Evolutionary conservation across 2,797 vertebrate genomes (phyloP).

Genomic region (Galago senegalensis): DNA sequence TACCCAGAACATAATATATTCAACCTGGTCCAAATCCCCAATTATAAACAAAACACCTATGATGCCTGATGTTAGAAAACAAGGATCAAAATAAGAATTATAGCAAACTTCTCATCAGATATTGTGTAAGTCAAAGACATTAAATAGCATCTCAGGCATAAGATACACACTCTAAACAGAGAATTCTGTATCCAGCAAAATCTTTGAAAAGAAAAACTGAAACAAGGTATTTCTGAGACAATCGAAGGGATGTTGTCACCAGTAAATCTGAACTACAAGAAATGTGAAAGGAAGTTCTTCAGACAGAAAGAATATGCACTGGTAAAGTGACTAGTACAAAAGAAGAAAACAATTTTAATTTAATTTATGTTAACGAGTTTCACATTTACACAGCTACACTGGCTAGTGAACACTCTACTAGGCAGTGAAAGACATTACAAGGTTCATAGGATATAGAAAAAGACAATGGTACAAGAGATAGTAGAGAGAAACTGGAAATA

Average conservation of each 20-base stretch:
- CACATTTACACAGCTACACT: neutral
- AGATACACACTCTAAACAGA: slow-evolving; percentile 1
- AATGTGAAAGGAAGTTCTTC: neutral
- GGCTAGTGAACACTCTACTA: neutral
- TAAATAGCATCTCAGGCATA: neutral
- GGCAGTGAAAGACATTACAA: neutral
- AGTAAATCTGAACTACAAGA: neutral
- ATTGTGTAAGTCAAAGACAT: neutral
- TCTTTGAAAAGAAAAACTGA: neutral
- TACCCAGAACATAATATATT: neutral
- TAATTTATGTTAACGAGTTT: slow-evolving; percentile 25
- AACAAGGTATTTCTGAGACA: neutral
- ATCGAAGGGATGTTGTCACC: neutral
- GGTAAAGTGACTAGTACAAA: neutral
- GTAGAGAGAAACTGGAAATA: neutral
- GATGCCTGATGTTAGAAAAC: neutral
- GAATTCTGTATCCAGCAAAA: neutral
- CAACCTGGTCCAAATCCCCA: neutral
- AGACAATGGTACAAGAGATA: neutral
- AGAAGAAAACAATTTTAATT: slow-evolving; percentile 26
- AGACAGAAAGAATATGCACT: neutral
- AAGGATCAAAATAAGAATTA: neutral
- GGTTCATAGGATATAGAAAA: neutral
- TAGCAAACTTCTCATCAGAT: neutral
- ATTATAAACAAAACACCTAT: slow-evolving; percentile 11